phyloP scores from a whole-genome alignment of 2,113 vertebrate species.

The Ivindomyrus marchei region DNA sequence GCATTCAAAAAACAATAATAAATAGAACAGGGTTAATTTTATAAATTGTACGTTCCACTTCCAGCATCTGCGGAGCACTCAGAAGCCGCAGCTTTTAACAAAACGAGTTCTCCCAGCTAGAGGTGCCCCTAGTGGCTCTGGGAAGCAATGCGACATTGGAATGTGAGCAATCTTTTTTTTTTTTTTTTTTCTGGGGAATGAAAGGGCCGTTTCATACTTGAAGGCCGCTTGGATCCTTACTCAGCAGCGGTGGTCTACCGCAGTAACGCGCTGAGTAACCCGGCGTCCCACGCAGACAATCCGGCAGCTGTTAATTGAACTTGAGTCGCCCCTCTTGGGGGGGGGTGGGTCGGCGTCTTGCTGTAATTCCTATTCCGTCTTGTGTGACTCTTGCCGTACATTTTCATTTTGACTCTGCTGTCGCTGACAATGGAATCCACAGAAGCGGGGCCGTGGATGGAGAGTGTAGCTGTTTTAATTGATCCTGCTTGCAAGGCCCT shows the following conservation, averaged over 20 bases:
- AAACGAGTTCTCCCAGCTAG: not conserved
- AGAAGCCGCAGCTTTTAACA: not conserved
- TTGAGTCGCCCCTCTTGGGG: not conserved
- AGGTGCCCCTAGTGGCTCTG: not conserved
- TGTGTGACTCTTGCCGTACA: not conserved
- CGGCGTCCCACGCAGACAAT: not conserved
- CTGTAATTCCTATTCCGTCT: not conserved
- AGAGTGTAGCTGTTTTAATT: not conserved
- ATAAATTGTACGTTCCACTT: not conserved
- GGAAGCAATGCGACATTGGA: not conserved
- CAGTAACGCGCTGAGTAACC: not conserved
- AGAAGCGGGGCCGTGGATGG: conserved; percentile 4
- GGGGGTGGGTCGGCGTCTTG: not conserved
- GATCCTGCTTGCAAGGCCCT: not conserved
- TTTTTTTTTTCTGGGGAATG: not conserved
- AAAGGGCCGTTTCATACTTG: not conserved
- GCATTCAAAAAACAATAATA: not conserved
- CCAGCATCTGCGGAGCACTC: conserved; percentile 10
- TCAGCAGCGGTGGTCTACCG: conserved; percentile 11
- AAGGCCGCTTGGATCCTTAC: not conserved
- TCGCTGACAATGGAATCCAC: not conserved
- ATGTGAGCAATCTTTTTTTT: not conserved
- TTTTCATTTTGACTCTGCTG: not conserved
- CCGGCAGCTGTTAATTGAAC: not conserved
- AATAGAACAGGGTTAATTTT: not conserved